phyloP scores from a whole-genome alignment of 2,113 vertebrate genomes.

The Dipodomys merriami region DNA sequence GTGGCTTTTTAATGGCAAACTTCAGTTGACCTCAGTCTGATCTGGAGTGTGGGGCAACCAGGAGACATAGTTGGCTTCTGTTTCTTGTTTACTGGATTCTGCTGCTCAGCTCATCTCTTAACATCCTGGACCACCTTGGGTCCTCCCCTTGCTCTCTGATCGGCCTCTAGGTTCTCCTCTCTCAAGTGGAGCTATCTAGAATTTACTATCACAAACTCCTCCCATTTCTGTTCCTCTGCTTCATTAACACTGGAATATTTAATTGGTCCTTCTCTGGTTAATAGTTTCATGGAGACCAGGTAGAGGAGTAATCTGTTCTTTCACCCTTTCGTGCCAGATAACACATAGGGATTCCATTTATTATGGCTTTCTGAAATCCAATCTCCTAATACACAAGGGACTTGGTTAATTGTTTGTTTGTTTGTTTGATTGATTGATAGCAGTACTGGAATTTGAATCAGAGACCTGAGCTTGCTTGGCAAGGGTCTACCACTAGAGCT shows the following conservation, averaged over 20 bases:
- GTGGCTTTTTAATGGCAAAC: slow-evolving; percentile 34
- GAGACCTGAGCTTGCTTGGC: too few relatives aligned
- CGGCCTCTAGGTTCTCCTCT: slow-evolving; percentile 24
- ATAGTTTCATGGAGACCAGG: background rate
- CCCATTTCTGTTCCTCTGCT: background rate
- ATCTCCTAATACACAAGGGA: background rate
- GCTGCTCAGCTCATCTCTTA: background rate
- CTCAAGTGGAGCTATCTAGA: background rate
- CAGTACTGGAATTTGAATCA: too few relatives aligned
- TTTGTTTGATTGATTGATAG: too few relatives aligned
- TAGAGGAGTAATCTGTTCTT: slow-evolving; percentile 9
- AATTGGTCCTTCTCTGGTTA: background rate
- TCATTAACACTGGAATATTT: background rate
- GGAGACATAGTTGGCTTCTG: background rate
- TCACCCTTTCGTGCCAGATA: background rate
- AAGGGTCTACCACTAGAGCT: too few relatives aligned
- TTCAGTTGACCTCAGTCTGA: background rate
- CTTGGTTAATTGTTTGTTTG: background rate
- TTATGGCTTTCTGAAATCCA: background rate
- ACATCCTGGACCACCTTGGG: background rate
- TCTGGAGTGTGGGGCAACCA: background rate
- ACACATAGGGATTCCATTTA: background rate
- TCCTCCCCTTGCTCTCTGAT: background rate
- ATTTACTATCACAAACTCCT: background rate
- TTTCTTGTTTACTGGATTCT: background rate